These are phyloP conservation scores for Sinhomidia bicolor DNA, from an alignment of 2,888 invertebrate species.

Conservation along the genomic window DNA sequence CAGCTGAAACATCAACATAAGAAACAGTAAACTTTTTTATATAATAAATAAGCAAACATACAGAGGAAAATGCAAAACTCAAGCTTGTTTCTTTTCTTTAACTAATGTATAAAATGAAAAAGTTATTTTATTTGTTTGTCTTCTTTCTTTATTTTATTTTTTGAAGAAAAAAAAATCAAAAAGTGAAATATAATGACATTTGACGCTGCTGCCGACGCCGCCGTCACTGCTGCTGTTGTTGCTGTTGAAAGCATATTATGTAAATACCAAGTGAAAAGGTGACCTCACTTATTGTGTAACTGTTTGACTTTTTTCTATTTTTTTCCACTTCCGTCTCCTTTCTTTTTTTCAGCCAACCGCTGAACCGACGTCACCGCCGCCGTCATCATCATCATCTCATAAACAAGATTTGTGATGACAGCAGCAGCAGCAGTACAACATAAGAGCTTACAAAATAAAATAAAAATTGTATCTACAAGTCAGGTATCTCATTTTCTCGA, in stretches of 20 bases:
- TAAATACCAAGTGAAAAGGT: not conserved
- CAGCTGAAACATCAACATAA: too few relatives aligned
- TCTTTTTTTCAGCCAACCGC: not conserved
- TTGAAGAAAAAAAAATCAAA: not conserved
- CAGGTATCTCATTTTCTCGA: not conserved
- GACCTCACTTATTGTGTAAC: not conserved
- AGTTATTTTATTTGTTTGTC: slow-evolving; percentile 26
- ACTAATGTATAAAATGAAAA: not conserved
- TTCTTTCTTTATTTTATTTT: not conserved
- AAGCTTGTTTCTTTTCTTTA: too few relatives aligned
- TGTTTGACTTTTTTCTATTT: not conserved
- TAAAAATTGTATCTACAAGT: not conserved
- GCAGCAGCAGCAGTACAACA: not conserved
- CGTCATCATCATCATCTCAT: too few relatives aligned
- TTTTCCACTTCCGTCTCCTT: not conserved
- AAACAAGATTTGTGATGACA: not conserved
- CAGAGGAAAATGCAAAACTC: too few relatives aligned
- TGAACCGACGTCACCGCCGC: too few relatives aligned
- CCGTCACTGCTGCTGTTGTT: too few relatives aligned
- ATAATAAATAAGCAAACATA: too few relatives aligned
- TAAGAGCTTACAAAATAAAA: too few relatives aligned
- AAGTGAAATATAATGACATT: not conserved
- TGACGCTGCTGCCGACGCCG: not conserved
- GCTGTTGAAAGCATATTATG: not conserved
- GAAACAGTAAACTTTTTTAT: too few relatives aligned